Conservation (phyloP, 2,888 invertebrate species). For the Euphydryas editha region DNA sequence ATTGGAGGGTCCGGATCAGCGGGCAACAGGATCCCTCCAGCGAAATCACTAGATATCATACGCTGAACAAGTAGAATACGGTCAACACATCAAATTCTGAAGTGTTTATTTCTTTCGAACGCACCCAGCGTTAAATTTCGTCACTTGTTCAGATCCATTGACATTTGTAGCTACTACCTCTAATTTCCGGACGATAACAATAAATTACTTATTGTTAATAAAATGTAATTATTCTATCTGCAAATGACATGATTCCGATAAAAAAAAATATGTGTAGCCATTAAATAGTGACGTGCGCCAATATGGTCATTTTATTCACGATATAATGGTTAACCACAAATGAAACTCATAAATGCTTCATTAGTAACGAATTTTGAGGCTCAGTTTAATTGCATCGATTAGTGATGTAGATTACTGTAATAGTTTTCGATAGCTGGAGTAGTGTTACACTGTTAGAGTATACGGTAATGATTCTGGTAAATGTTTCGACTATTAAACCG, state of each 20-base stretch:
- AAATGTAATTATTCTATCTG: not conserved
- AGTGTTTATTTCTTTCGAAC: too few species aligned
- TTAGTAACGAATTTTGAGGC: conserved; percentile 15
- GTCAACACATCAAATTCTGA: too few species aligned
- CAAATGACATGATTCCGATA: not conserved
- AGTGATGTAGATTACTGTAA: conserved; percentile 5
- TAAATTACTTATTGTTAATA: too few species aligned
- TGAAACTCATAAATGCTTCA: conserved; percentile 16
- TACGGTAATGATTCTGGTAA: not conserved
- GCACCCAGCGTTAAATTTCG: too few species aligned
- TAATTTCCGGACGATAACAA: too few species aligned
- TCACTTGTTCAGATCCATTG: too few species aligned
- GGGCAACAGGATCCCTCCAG: too few species aligned
- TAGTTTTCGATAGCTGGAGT: not conserved
- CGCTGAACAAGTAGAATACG: too few species aligned
- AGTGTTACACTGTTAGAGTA: not conserved
- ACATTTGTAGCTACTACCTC: too few species aligned
- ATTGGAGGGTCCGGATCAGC: too few species aligned
- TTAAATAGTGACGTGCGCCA: conserved; percentile 6
- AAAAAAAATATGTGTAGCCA: not conserved
- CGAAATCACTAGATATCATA: too few species aligned
- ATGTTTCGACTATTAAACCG: not conserved
- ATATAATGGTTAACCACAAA: conserved; percentile 9
- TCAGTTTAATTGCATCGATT: conserved; percentile 5
- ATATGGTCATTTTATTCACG: conserved; percentile 10